These are phyloP conservation scores for Scrobipalpa costella DNA, from an alignment of 2,888 invertebrate species.

Conservation along the genomic window DNA sequence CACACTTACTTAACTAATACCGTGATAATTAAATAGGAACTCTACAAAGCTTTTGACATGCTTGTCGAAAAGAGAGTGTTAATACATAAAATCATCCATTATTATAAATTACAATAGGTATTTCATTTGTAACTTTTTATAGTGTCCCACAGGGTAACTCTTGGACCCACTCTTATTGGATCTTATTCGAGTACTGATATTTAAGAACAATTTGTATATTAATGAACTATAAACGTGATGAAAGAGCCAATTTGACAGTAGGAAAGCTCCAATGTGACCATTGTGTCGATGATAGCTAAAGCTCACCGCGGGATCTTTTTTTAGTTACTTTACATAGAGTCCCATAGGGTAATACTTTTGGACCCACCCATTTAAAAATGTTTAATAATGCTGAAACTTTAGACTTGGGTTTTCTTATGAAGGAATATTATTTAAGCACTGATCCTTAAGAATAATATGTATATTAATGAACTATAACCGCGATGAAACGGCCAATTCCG, in stretches of 20 bases:
- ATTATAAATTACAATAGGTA: no score
- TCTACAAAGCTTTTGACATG: no score
- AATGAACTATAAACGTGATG: constrained; percentile 71
- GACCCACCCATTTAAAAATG: neutral
- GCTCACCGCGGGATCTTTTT: neutral
- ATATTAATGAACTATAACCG: constrained; percentile 70
- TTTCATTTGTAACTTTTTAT: neutral
- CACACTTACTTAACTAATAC: neutral
- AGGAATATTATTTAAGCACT: neutral
- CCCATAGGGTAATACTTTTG: neutral
- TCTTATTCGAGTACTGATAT: constrained; percentile 31
- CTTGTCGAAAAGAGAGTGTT: no score
- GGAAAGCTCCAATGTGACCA: constrained; percentile 48
- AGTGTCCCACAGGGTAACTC: no score
- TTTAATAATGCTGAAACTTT: neutral
- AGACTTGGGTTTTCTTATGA: no score
- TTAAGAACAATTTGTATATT: constrained; percentile 58
- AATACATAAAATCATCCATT: no score
- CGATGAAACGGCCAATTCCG: constrained; percentile 73
- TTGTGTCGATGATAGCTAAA: constrained; percentile 46
- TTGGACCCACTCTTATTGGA: no score
- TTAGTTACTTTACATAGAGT: neutral
- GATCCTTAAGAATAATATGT: constrained; percentile 49
- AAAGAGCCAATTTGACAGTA: constrained; percentile 71
- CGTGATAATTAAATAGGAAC: no score